Base-by-base conservation (phyloP, 2,888 invertebrate genomes). In the Hololepta plana region DNA sequence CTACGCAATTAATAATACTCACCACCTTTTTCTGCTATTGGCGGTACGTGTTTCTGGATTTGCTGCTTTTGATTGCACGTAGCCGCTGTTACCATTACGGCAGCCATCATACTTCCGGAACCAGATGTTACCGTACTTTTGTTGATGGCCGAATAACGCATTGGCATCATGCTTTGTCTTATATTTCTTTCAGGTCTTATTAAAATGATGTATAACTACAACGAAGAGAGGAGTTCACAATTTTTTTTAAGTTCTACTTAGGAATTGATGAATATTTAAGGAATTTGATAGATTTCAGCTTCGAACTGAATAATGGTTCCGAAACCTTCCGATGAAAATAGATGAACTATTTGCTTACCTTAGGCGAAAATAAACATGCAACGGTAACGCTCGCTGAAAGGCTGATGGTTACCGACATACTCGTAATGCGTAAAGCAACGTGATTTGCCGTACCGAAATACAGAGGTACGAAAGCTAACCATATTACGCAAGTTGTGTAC, bases 401-500 rank as follows among this genome's bases (percentile, higher is more conserved):
- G 34, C 85, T 87, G 49, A 93, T 90, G 39, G 91, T 88, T 44
- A 91, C 84, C 28, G 88, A 87, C 82, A 93, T 87, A 52, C 88
- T 88, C 40, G 87, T 90, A 49, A 91, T 82, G 33, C 93, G 67
- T 32, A 93, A 62, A 7, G 85, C 81, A 35, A 90, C 85, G 57
- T 90, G 87, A 47, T 77, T 84, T 32, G 81, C 88, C 2, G 91
- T 93, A 35, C 91, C 91, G 53, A 95, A 93, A 59, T 95, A 95
- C 25, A 96, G 67, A 4, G 95, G 91, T 29, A 96, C 87, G 57
- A 96, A 96, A 11, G 96, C 96, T 37, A 91, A 60, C 96, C 96
- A 96, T 49, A 95, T 91, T 35, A 93, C 84, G 53, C 91, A 90
- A 14, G 93, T 95, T 21, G 93, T 93, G 60, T 91, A 98, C 96